A percentile compares a stretch with the other conserved stretches of the same genome.
phyloP scores from a whole-genome alignment of 2,888 invertebrate genomes.

The Zelleria hepariella region DNA sequence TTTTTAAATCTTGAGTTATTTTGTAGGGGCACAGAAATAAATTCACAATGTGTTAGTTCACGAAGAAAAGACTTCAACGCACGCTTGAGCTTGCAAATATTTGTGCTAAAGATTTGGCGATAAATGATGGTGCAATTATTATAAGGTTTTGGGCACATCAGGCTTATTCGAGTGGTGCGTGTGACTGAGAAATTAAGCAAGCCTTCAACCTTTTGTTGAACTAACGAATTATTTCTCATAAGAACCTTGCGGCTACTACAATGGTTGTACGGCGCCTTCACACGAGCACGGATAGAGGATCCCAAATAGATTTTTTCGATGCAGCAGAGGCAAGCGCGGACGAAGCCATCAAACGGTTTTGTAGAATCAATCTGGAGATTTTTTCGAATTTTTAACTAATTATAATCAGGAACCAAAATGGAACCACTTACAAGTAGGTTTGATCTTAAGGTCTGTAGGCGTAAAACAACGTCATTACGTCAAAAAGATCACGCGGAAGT shows the following conservation, averaged over 20 bases:
- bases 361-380: neutral
- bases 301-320: neutral
- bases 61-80: neutral
- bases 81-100: neutral
- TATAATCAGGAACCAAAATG: conserved; percentile 3
- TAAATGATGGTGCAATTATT: conserved; percentile 24
- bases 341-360: neutral
- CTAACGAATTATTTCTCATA: conserved; percentile 51
- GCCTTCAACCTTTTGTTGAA: conserved; percentile 60
- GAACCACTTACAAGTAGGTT: neutral
- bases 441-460: conserved; percentile 4
- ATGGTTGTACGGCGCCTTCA: conserved; percentile 51
- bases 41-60: neutral
- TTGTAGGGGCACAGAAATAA: no score
- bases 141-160: conserved; percentile 20
- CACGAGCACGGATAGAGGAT: conserved; percentile 37
- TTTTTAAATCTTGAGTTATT: no score
- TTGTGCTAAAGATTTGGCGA: neutral
- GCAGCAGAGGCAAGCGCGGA: conserved; percentile 1
- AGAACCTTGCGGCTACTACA: conserved; percentile 58
- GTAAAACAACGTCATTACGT: conserved; percentile 6
- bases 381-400: neutral
- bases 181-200: conserved; percentile 64
- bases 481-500: conserved; percentile 13
- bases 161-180: conserved; percentile 45